phyloP scores from a whole-genome alignment of 2,797 vertebrate genomes.

The Iguana delicatissima region DNA sequence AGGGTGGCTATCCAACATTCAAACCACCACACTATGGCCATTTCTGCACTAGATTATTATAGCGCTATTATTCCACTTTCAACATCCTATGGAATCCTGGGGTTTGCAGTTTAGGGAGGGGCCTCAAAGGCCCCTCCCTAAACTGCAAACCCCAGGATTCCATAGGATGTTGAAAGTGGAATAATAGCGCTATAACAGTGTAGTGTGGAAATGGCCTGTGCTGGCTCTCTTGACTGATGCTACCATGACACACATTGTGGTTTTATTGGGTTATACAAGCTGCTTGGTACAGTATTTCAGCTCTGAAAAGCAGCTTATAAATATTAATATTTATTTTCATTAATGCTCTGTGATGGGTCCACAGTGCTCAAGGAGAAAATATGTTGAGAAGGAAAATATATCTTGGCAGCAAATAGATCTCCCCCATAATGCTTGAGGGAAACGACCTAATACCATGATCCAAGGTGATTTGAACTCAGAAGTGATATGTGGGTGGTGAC shows the following conservation, averaged over 20 bases:
- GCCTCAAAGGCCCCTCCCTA: too few relatives aligned
- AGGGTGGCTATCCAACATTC: too few relatives aligned
- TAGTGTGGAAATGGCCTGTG: too few relatives aligned
- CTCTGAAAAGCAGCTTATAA: background rate
- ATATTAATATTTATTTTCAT: background rate
- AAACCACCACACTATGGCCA: too few relatives aligned
- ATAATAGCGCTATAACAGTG: too few relatives aligned
- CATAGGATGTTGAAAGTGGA: too few relatives aligned
- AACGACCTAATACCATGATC: background rate
- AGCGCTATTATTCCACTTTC: too few relatives aligned
- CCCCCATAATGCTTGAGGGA: background rate
- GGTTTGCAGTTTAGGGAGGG: background rate
- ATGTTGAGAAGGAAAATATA: background rate
- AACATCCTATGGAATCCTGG: background rate
- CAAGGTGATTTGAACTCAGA: background rate
- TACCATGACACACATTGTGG: background rate
- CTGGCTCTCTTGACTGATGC: background rate
- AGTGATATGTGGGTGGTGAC: background rate
- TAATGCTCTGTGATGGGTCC: background rate
- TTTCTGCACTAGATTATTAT: too few relatives aligned
- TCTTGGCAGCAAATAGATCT: background rate
- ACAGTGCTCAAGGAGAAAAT: background rate
- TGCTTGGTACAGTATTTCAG: background rate
- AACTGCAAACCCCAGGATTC: too few relatives aligned
- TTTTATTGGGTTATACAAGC: background rate